Base-by-base conservation (phyloP, 2,888 invertebrate genomes). In the Trimorus sp. region DNA sequence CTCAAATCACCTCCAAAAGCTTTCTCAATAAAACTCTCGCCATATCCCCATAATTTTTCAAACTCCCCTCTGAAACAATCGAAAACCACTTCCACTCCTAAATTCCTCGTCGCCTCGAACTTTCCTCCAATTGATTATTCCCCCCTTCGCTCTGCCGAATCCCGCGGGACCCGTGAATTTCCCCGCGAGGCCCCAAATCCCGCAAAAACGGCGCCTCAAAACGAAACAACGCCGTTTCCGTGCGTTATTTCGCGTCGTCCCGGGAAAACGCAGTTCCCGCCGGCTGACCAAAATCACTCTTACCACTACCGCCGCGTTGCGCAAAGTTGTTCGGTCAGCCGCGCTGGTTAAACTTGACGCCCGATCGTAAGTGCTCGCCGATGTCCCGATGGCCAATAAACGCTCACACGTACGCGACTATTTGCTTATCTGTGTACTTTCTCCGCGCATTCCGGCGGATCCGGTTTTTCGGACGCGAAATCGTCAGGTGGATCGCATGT, bases 251-350 rank as follows among this genome's bases (percentile, higher is more conserved):
- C 70, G 75, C 74, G 59, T 40, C 48, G 65, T 53, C 40, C 45
- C 66, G 76, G 69, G 77, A 74, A 69, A 82, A 82, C 69, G 73
- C 37, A 82, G 82, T 75, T 69, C 42, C 74, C 74, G 62, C 74
- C 70, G 82, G 74, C 82, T 82, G 82, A 82, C 82, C 82, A 70
- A 78, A 82, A 78, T 82, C 78, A 74, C 78, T 82, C 74, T 74
- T 78, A 82, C 70, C 74, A 82, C 82, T 82, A 75, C 74, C 42
- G 9, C 45, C 54, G 56, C 74, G 74, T 65, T 70, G 38, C 58
- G 60, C 65, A 49, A 74, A 74, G 77, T 70, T 70, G 78, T 75
- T 74, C 66, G 78, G 69, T 69, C 73, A 74, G 76, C 82, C 77
- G 58, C 82, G 62, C 54, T 81, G 81, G 81, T 81, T 77, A 77